These are phyloP conservation scores for Bombus confusus DNA, from an alignment of 1,140 invertebrate genomes.

Conservation along the genomic window DNA sequence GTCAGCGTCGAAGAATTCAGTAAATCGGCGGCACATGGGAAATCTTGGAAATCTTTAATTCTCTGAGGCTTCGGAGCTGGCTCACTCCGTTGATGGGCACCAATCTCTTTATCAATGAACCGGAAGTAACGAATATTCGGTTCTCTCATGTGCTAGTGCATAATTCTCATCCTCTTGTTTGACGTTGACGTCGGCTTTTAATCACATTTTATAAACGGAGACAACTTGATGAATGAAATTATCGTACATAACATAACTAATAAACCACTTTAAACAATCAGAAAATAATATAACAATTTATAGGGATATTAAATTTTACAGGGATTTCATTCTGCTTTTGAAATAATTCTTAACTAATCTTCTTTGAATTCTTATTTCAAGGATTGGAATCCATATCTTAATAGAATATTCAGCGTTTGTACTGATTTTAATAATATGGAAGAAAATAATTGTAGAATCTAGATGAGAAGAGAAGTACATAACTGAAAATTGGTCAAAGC, in stretches of 20 bases:
- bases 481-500: neutral
- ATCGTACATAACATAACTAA: too few relatives aligned
- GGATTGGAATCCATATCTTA: too few relatives aligned
- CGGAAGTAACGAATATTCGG: conserved; percentile 25
- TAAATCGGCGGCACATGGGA: conserved; percentile 60
- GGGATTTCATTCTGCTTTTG: too few relatives aligned
- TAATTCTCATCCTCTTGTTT: neutral
- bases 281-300: too few relatives aligned
- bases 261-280: too few relatives aligned
- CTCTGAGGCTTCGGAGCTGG: conserved; percentile 1
- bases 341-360: too few relatives aligned
- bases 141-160: conserved; percentile 29
- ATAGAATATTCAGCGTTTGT: too few relatives aligned
- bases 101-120: conserved; percentile 26
- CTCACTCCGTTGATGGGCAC: conserved; percentile 41
- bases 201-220: neutral
- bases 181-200: neutral
- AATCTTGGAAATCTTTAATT: conserved; percentile 56
- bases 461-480: neutral
- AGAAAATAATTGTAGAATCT: neutral
- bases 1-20: conserved; percentile 29
- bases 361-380: too few relatives aligned
- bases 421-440: neutral
- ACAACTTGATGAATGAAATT: neutral
- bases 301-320: too few relatives aligned